Evolutionary conservation across 1,140 invertebrate species (phyloP).

Genomic region (Anthonomus grandis): DNA sequence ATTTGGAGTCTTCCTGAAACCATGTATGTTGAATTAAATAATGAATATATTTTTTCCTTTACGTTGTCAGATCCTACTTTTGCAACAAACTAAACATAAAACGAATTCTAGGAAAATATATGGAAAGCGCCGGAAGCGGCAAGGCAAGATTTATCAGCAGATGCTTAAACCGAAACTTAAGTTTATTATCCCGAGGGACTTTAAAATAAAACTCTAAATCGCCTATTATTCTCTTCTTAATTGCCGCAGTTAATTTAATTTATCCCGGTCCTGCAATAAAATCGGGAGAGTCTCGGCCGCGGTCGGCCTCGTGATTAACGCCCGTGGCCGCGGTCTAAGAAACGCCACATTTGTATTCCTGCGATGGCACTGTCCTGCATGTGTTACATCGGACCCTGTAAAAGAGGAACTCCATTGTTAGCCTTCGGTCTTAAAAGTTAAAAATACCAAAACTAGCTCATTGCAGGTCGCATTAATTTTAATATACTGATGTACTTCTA

Average conservation of each 20-base stretch:
- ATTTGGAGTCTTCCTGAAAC: too few relatives aligned
- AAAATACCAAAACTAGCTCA: too few relatives aligned
- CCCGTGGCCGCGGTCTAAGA: conserved; percentile 26
- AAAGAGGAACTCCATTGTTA: conserved; percentile 8
- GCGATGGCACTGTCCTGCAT: conserved; percentile 34
- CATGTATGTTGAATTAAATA: too few relatives aligned
- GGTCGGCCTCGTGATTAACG: conserved; percentile 30
- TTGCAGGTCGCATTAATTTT: too few relatives aligned
- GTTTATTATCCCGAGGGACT: conserved; percentile 29
- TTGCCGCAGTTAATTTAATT: conserved; percentile 51
- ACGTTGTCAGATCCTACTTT: too few relatives aligned
- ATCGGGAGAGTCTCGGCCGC: conserved; percentile 36
- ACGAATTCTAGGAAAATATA: conserved; percentile 10
- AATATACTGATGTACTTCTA: too few relatives aligned
- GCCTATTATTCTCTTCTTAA: conserved; percentile 48
- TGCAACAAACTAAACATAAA: too few relatives aligned
- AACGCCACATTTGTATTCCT: conserved; percentile 49
- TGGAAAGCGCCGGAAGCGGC: background rate
- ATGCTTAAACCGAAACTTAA: conserved; percentile 27
- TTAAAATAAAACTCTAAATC: conserved; percentile 43
- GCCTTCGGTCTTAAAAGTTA: background rate
- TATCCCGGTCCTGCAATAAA: conserved; percentile 49
- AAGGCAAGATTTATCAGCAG: conserved; percentile 21
- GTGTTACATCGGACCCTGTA: conserved; percentile 31
- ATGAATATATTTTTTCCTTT: too few relatives aligned